These are phyloP conservation scores for Sylvilagus floridanus DNA, from an alignment of 2,797 vertebrate genomes.

Conservation along the genomic window DNA sequence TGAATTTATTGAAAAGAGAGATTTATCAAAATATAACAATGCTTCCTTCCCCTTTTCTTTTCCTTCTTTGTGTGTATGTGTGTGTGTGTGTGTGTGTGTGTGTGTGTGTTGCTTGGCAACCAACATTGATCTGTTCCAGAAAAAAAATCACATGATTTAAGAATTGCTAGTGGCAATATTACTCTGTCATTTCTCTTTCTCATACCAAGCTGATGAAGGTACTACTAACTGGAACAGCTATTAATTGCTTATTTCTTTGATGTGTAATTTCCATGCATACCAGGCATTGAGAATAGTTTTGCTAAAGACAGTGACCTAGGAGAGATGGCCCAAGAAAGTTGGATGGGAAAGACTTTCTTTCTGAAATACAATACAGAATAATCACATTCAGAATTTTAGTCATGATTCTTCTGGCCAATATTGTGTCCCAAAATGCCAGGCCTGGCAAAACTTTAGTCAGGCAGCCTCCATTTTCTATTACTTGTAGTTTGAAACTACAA, in stretches of 20 bases:
- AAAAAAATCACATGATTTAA: constrained; percentile 88
- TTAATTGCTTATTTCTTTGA: constrained; percentile 86
- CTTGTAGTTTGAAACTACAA: constrained; percentile 80
- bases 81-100: not conserved
- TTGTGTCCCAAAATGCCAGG: constrained; percentile 77
- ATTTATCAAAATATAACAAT: constrained; percentile 86
- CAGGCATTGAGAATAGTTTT: constrained; percentile 63
- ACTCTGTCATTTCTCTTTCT: constrained; percentile 90
- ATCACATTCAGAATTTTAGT: constrained; percentile 63
- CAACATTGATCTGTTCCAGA: constrained; percentile 88
- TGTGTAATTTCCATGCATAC: constrained; percentile 82
- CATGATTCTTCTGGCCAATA: constrained; percentile 45
- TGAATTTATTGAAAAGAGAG: constrained; percentile 82
- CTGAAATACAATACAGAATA: constrained; percentile 69
- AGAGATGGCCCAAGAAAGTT: constrained; percentile 66
- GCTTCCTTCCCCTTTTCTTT: constrained; percentile 63
- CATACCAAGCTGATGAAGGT: constrained; percentile 86
- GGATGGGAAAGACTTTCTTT: constrained; percentile 69
- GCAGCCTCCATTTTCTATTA: constrained; percentile 66
- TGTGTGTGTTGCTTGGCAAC: constrained; percentile 90
- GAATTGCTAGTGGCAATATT: constrained; percentile 90
- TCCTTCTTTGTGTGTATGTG: constrained; percentile 47
- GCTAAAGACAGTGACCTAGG: constrained; percentile 55
- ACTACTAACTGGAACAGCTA: constrained; percentile 84
- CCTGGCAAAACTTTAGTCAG: constrained; percentile 35